Base-by-base conservation (phyloP, 2,888 invertebrate species). In the Acleris emargana region DNA sequence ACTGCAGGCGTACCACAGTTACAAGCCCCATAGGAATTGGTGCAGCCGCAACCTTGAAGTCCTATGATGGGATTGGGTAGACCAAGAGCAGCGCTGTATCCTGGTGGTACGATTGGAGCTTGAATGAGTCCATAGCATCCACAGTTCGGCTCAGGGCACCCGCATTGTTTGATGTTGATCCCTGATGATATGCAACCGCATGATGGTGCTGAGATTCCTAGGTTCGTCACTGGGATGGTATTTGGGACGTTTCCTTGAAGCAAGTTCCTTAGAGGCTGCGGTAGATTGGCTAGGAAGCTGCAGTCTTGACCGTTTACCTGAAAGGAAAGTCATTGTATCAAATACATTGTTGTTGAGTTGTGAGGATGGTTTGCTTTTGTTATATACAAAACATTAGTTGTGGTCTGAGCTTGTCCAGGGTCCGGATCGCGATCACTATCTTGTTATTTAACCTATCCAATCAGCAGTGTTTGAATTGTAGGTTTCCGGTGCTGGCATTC, bases 161-260 rank as follows among this genome's bases (percentile, higher is more conserved):
- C 38, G 9, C 49, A 49, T 9, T 43, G n/a, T 7, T 54, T 54
- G 18, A 38, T 16, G 20, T 22, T 58, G 17, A 49, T 17, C 13
- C 16, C 17, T n/a, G 52, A 52, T 28, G 25, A 28, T n/a, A 53
- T 18, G 5, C 72, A 76, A 3, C 72, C 76, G 52, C 73, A 76
- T 16, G 68, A 67, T 0, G 75, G 62, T 16, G 74, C 76, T 13
- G 49, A 4, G 9, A 18, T 17, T 4, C 11, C 18, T 1, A 49
- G 18, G 4, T 17, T 17, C 0, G 18, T 47, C 3, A 18, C 11
- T 18, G 25, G 51, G 16, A 38, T 51, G 16, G 47, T 51, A 52
- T 7, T 42, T 1, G 42, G 42, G 17, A 9, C 59, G 42, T 9
- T 59, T 47, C 20, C 58, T 18, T 20, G 58, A 54, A 52, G 38